A percentile compares a stretch with the other conserved stretches of the same genome.
These are phyloP conservation scores for Oxystoma pomonae DNA, from an alignment of 2,888 invertebrate genomes.

Conservation along the genomic window DNA sequence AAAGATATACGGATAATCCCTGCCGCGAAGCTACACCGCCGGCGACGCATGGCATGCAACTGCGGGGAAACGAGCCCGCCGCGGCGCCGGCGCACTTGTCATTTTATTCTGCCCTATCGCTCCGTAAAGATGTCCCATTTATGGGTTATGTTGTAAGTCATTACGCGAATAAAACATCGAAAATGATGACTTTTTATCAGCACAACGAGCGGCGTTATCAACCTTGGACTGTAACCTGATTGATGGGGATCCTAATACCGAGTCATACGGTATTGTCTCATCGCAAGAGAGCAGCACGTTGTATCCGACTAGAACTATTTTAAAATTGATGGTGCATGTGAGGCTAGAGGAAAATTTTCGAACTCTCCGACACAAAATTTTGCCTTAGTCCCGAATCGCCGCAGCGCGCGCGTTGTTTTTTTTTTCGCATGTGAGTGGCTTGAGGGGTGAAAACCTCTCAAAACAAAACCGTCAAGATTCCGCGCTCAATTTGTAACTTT, in stretches of 20 bases:
- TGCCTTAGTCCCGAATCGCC: not conserved
- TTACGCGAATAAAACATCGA: conserved; percentile 6
- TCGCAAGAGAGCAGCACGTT: conserved; percentile 43
- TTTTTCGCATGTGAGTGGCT: conserved; percentile 26
- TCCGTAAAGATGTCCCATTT: conserved; percentile 15
- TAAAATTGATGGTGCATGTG: conserved; percentile 44
- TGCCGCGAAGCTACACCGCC: not conserved
- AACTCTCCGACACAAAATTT: not conserved
- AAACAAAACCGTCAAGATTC: conserved; percentile 46
- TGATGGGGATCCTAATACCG: conserved; percentile 31
- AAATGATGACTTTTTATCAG: conserved; percentile 30
- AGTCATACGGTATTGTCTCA: conserved; percentile 26
- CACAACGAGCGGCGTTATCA: conserved; percentile 39
- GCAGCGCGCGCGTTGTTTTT: conserved; percentile 16
- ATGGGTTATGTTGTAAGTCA: conserved; percentile 18
- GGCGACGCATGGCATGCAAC: not conserved
- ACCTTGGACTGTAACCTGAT: conserved; percentile 46
- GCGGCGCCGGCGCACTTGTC: not conserved
- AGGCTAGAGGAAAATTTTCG: conserved; percentile 6
- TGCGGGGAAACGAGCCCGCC: conserved; percentile 15
- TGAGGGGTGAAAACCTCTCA: conserved; percentile 37
- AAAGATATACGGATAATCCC: not conserved
- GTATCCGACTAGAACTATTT: conserved; percentile 38
- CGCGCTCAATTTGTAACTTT: conserved; percentile 47
- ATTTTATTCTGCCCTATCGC: not conserved